Percentiles rank a stretch among this genome's conserved stretches.
Conservation (phyloP, 1,140 invertebrate species). For the Pteromalus puparum region DNA sequence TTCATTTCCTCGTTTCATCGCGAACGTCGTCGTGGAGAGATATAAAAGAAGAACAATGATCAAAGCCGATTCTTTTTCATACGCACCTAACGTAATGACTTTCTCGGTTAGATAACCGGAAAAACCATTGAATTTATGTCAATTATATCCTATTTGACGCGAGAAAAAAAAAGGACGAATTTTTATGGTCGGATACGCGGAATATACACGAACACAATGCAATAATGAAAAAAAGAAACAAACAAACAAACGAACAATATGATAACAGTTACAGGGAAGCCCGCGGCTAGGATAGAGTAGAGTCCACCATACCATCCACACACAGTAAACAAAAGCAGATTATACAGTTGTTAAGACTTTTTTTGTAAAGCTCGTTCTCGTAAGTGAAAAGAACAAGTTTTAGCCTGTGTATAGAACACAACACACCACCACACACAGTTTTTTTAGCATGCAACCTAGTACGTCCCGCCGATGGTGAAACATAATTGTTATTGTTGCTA, state of each 20-base stretch:
- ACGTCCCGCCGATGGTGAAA: slow-evolving; percentile 35
- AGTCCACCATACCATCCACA: background rate
- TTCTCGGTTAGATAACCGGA: background rate
- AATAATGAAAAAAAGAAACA: slow-evolving; percentile 7
- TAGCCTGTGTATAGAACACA: background rate
- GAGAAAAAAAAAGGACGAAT: slow-evolving; percentile 25
- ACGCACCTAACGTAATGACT: slow-evolving; percentile 6
- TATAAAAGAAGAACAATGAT: background rate
- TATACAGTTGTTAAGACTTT: slow-evolving; percentile 38
- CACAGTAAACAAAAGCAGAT: background rate
- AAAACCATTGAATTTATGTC: slow-evolving; percentile 31
- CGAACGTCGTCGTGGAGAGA: background rate
- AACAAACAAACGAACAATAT: background rate
- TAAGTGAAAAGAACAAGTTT: slow-evolving; percentile 26
- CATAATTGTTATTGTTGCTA: slow-evolving; percentile 67
- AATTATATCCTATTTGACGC: slow-evolving; percentile 31
- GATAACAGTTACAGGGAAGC: slow-evolving; percentile 33
- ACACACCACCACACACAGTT: background rate
- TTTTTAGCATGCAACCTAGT: slow-evolving; percentile 16
- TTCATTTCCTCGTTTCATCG: background rate
- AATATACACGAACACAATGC: background rate
- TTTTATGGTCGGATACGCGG: background rate
- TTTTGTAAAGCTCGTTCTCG: slow-evolving; percentile 49
- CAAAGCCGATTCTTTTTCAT: background rate
- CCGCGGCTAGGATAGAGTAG: slow-evolving; percentile 31